A percentile compares a stretch with the other conserved stretches of the same genome.
These are phyloP conservation scores for Folsomia manolachei DNA, from an alignment of 2,888 invertebrate species.

Conservation along the genomic window DNA sequence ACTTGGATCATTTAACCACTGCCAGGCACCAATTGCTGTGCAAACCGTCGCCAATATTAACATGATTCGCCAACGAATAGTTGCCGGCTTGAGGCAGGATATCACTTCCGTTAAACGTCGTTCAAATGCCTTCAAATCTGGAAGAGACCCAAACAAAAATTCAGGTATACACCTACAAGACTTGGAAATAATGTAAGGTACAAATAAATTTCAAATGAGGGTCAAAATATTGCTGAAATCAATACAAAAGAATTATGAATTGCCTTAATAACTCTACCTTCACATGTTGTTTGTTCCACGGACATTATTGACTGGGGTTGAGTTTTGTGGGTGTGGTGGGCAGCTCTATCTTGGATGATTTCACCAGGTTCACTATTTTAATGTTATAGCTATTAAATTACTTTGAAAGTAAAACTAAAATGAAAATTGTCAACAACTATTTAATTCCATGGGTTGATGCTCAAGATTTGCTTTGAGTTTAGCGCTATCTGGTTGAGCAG, in stretches of 20 bases:
- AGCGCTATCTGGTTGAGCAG: too few species aligned
- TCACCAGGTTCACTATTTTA: too few species aligned
- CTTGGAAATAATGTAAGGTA: not conserved
- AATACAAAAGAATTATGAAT: not conserved
- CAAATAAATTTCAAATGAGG: not conserved
- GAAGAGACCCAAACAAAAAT: conserved; percentile 51
- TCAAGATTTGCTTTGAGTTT: too few species aligned
- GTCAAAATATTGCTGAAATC: too few species aligned
- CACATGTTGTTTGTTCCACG: conserved; percentile 85
- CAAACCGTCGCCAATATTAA: conserved; percentile 81
- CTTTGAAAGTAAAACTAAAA: too few species aligned
- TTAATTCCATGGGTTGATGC: too few species aligned
- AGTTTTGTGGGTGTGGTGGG: too few species aligned
- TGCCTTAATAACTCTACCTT: too few species aligned
- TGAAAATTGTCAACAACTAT: too few species aligned
- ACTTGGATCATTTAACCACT: conserved; percentile 91
- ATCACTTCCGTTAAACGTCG: conserved; percentile 95
- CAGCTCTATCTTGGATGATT: too few species aligned
- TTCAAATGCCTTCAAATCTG: conserved; percentile 97
- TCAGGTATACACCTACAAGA: not conserved
- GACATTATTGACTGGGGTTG: conserved; percentile 71
- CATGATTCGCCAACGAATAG: conserved; percentile 90
- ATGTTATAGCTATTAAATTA: too few species aligned
- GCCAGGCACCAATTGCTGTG: conserved; percentile 91
- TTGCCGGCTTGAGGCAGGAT: conserved; percentile 88